A percentile compares a stretch with the other conserved stretches of the same genome.
Evolutionary conservation across 2,888 invertebrate species (phyloP).

Genomic region (Aelia acuminata): DNA sequence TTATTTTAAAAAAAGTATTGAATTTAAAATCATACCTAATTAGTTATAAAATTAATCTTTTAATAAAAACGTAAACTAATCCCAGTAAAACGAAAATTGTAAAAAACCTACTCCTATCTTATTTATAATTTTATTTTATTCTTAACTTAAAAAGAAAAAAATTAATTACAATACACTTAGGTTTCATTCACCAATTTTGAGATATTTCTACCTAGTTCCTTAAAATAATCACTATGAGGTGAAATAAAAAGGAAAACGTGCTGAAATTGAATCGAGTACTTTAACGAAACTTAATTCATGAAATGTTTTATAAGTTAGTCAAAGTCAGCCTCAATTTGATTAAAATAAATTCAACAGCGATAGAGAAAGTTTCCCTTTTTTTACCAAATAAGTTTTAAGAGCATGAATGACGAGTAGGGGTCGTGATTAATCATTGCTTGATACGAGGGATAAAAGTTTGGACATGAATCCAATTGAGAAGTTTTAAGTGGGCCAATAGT

Average conservation of each 20-base stretch:
- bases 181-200: too few species aligned
- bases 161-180: too few species aligned
- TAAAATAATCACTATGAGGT: background rate
- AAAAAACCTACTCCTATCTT: too few species aligned
- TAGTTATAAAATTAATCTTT: too few species aligned
- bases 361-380: slow-evolving; percentile 2
- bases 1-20: too few species aligned
- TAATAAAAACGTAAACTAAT: too few species aligned
- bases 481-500: slow-evolving; percentile 53
- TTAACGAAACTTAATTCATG: background rate
- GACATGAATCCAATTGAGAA: slow-evolving; percentile 52
- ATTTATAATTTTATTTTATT: too few species aligned
- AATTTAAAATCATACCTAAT: too few species aligned
- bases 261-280: background rate
- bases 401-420: slow-evolving; percentile 10
- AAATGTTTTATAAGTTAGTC: background rate
- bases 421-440: slow-evolving; percentile 50
- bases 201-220: too few species aligned
- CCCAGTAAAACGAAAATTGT: too few species aligned
- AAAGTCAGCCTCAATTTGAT: background rate
- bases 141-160: too few species aligned
- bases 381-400: slow-evolving; percentile 26
- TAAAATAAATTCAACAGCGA: slow-evolving; percentile 14
- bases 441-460: slow-evolving; percentile 55
- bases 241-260: background rate